Base-by-base conservation (phyloP, 2,113 vertebrate species). In the Octodon degus region DNA sequence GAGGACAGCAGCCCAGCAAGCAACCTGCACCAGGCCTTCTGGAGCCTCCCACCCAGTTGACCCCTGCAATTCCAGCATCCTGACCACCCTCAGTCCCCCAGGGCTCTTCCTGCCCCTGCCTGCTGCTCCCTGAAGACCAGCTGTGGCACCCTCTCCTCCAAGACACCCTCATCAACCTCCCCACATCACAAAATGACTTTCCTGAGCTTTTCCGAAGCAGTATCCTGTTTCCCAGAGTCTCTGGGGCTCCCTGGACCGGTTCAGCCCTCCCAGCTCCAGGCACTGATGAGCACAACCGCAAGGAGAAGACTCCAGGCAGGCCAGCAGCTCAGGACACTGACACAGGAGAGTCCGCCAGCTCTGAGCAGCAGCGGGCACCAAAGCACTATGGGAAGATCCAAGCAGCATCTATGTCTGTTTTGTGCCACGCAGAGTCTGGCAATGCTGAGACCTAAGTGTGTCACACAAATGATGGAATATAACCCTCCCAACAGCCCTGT, bases 371-470 rank as follows among this genome's bases (percentile, higher is more conserved):
- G 8, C 7, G 25, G 65, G 70, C 43, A 2, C 34, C 55, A n/a
- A 76, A 5, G 47, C 70, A 65, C 89, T 5, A 12, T 65, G 86
- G 93, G 82, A 80, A 70, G 43, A 58, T 76, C 40, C 19, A 7
- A 7, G n/a, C 47, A 24, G 76, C 2, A 7, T 3, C 2, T 7
- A 0, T 9, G n/a, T 7, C 34, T 1, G 47, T 40, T 79, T 1
- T 32, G 72, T 10, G 30, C 37, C 76, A 74, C 67, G 10, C 47
- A 47, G 72, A 40, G 43, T 40, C 65, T 43, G 8, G 1, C 7
- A 62, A 62, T 4, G 43, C 60, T 65, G 53, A 53, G 70, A 55
- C 43, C 4, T 17, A 58, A 53, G 27, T 50, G 20, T 4, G 22
- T 12, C 72, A 34, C 40, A 82, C 27, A 20, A 5, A 67, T 16